Evolutionary conservation across 2,797 vertebrate genomes (phyloP).

Genomic region (Helicolenus hilgendorfi): DNA sequence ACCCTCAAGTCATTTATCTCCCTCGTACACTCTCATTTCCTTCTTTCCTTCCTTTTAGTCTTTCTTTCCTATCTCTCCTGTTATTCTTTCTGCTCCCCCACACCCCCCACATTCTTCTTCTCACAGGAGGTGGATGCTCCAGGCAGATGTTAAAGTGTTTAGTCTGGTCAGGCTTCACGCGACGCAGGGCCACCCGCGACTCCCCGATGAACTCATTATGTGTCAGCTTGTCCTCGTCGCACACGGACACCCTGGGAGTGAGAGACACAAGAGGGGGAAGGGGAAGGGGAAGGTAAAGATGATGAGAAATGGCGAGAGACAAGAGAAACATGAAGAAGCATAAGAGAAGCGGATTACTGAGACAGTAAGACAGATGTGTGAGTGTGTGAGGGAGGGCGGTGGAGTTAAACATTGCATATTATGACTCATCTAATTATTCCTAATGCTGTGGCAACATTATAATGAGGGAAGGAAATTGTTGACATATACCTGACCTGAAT

Average conservation of each 20-base stretch:
- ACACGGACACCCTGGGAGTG: constrained; percentile 92
- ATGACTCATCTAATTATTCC: constrained; percentile 39
- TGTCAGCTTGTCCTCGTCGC: constrained; percentile 95
- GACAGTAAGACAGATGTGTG: not conserved
- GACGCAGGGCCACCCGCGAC: constrained; percentile 93
- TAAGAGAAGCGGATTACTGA: constrained; percentile 30
- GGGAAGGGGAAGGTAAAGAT: not conserved
- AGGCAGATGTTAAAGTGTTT: constrained; percentile 95
- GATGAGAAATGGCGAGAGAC: constrained; percentile 5
- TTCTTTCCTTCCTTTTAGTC: not conserved
- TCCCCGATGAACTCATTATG: constrained; percentile 97
- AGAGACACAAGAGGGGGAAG: constrained; percentile 30
- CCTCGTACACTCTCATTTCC: constrained; percentile 7
- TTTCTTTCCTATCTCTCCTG: not conserved
- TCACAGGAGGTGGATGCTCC: constrained; percentile 93
- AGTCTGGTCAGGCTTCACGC: constrained; percentile 93
- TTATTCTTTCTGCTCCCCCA: not conserved
- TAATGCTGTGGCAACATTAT: constrained; percentile 3
- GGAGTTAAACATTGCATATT: not conserved
- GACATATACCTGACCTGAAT: constrained; percentile 39
- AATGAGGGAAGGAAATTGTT: constrained; percentile 20
- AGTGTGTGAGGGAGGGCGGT: not conserved
- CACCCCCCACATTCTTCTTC: constrained; percentile 9
- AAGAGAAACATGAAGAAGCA: constrained; percentile 32
- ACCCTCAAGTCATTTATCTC: constrained; percentile 27